phyloP scores from a whole-genome alignment of 2,113 vertebrate genomes.

The Alethe castanea region DNA sequence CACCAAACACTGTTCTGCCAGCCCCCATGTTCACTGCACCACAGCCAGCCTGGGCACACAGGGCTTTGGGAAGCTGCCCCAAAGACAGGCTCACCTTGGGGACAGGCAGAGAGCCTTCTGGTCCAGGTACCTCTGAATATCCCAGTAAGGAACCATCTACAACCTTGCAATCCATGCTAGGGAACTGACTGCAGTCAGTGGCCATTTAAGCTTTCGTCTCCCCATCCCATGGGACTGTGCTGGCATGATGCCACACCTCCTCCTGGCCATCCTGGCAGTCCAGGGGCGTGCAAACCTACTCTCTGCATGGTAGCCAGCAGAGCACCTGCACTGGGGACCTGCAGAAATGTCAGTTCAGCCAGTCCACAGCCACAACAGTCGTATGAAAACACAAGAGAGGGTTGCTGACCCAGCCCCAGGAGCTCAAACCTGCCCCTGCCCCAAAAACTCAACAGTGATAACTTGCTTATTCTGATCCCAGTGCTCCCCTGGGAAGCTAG shows the following conservation, averaged over 20 bases:
- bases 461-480: not conserved
- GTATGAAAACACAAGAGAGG: not conserved
- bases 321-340: not conserved
- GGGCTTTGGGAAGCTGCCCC: not conserved
- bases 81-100: not conserved
- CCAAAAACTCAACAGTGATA: not conserved
- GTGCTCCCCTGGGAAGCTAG: not conserved
- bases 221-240: not conserved
- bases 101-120: not conserved
- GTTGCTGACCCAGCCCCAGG: not conserved
- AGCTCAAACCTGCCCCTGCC: not conserved
- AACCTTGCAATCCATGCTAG: accelerated
- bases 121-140: not conserved
- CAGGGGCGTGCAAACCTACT: not conserved
- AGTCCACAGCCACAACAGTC: not conserved
- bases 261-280: not conserved
- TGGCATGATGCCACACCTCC: not conserved
- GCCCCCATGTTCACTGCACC: not conserved
- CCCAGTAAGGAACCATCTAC: not conserved
- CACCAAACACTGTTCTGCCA: not conserved
- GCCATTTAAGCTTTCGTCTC: not conserved
- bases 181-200: not conserved
- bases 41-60: accelerated
- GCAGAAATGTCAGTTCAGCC: not conserved
- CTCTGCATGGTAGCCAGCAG: not conserved